phyloP scores from a whole-genome alignment of 2,888 invertebrate species.

The Chromoteleia sp. region DNA sequence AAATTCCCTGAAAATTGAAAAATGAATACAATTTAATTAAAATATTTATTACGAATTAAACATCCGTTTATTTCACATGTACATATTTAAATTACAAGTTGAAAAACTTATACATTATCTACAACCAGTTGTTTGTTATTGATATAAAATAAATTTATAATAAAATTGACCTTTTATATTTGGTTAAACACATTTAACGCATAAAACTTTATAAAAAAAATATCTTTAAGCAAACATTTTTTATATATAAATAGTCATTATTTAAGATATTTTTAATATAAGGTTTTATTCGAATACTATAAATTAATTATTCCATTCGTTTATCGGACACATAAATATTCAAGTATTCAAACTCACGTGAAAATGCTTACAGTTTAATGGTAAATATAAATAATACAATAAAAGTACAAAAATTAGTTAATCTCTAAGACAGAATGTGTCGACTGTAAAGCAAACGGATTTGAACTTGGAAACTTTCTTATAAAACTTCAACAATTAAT shows the following conservation, averaged over 20 bases:
- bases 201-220: constrained; percentile 1
- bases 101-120: constrained; percentile 5
- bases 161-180: constrained; percentile 15
- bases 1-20: no score
- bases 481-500: no score
- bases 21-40: no score
- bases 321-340: constrained; percentile 45
- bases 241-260: neutral
- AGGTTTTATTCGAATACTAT: constrained; percentile 11
- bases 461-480: no score
- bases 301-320: constrained; percentile 60
- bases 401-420: constrained; percentile 2
- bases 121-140: neutral
- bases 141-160: constrained; percentile 5
- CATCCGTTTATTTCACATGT: constrained; percentile 17
- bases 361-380: constrained; percentile 13
- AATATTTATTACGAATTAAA: no score
- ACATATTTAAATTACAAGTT: constrained; percentile 17
- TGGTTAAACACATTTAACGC: constrained; percentile 20
- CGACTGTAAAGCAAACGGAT: no score
- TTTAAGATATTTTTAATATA: constrained; percentile 20
- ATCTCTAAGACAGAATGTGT: neutral
- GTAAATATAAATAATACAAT: constrained; percentile 10
- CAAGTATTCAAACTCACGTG: constrained; percentile 43
- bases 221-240: neutral